Evolutionary conservation across 2,797 vertebrate species (phyloP), one percentile per base, ranked within the genome.

Genomic region (Crax fasciolata): DNA sequence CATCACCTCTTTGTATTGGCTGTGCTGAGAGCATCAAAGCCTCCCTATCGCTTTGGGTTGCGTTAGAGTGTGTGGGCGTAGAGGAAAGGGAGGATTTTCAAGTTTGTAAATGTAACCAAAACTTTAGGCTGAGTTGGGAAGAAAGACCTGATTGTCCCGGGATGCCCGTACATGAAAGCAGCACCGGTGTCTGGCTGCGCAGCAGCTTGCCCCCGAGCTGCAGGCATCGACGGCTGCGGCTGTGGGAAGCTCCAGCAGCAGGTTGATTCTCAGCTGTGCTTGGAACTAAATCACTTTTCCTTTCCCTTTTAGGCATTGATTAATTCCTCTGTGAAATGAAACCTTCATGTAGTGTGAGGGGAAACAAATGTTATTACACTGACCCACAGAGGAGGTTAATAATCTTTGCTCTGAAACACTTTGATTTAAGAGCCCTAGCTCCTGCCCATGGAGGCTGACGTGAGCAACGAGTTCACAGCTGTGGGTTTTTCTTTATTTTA

Each of bases 61-160:
- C 55, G 5, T 90, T 90, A 71, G 25, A 77, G 32, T 80, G 75
- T 65, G 93, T 94, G 86, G 92, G 95, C 87, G 87, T 95, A 95
- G 93, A 92, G 84, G 92, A 94, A 87, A 71, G 90, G 71, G 93
- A 89, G 68, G 93, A 95, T 89, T 96, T 96, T 96, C 95, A 72
- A 87, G 95, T 92, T 86, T 92, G 72, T 71, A 93, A 74, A 77
- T 83, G 81, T 96, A 93, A 95, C 90, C 92, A 94, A 83, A 79
- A 59, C 68, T 89, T 90, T 83, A 75, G 61, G 93, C 72, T 44
- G 68, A 85, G 67, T 89, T 92, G 25, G 89, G 67, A 91, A 90
- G 73, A 92, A 92, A 93, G 78, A 87, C 30, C 30, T 48, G 88
- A 41, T 94, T 94, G 52, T 77, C 80, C 52, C 51, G 87, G 80